Conservation (phyloP, 2,113 vertebrate genomes). For the Peromyscus leucopus region DNA sequence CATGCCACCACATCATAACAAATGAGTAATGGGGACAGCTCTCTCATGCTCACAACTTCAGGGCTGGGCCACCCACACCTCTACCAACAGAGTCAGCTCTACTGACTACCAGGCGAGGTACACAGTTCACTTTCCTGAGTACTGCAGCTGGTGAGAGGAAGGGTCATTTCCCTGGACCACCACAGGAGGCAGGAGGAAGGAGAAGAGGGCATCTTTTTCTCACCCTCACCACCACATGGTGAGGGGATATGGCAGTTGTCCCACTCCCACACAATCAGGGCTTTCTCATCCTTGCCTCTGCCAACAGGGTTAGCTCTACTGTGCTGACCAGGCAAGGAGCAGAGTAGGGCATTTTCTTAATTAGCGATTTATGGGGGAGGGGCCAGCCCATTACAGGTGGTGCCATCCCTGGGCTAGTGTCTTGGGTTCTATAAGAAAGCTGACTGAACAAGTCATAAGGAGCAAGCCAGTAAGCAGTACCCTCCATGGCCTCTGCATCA, state of each 20-base stretch:
- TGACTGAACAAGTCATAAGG: not conserved
- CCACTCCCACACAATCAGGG: not conserved
- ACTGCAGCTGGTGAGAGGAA: too few relatives aligned
- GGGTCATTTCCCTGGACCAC: too few relatives aligned
- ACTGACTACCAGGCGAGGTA: too few relatives aligned
- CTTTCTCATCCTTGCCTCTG: not conserved
- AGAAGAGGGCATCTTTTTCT: too few relatives aligned
- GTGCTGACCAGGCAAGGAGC: not conserved
- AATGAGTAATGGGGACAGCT: too few relatives aligned
- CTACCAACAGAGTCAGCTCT: too few relatives aligned
- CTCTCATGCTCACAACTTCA: too few relatives aligned
- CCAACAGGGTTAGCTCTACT: not conserved
- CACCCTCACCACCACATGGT: too few relatives aligned
- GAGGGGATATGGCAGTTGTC: not conserved
- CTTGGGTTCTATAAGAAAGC: not conserved
- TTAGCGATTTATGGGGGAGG: not conserved
- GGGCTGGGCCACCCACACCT: too few relatives aligned
- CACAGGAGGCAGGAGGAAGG: too few relatives aligned
- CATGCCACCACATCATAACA: too few relatives aligned
- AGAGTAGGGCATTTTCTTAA: not conserved
- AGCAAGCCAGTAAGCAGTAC: not conserved
- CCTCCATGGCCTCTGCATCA: not conserved
- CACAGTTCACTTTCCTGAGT: too few relatives aligned
- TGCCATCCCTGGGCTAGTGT: not conserved
- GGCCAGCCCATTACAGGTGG: not conserved